phyloP scores from a whole-genome alignment of 2,797 vertebrate genomes.

The Glyptemys insculpta region DNA sequence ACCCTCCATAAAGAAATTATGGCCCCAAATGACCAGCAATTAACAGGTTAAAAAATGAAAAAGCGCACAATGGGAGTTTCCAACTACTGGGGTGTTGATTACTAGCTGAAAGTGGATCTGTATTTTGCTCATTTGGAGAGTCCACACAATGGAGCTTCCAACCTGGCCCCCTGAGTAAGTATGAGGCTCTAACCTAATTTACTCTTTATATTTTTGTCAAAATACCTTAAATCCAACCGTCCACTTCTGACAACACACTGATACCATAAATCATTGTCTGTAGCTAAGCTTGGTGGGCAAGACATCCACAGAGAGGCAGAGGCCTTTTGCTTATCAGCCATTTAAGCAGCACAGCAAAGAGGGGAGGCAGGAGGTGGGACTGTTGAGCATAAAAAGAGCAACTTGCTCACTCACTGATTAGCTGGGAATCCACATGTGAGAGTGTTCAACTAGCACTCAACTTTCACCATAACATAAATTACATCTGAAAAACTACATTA shows the following conservation, averaged over 20 bases:
- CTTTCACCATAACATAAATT: not conserved
- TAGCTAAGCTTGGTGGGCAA: not conserved
- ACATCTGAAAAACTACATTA: rapidly evolving
- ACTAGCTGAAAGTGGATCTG: not conserved
- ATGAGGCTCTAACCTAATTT: not conserved
- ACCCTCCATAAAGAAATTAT: not conserved
- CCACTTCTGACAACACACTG: not conserved
- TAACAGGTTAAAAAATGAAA: not conserved
- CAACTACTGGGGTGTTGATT: no score
- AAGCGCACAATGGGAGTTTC: not conserved
- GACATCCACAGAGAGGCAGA: rapidly evolving
- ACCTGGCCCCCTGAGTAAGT: not conserved
- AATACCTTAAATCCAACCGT: not conserved
- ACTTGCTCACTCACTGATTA: not conserved
- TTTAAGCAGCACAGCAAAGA: rapidly evolving
- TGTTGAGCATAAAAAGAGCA: rapidly evolving
- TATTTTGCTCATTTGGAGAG: not conserved
- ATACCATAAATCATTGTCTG: not conserved
- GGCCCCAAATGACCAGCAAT: not conserved
- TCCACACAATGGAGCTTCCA: not conserved
- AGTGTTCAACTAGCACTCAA: not conserved
- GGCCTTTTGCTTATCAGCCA: not conserved
- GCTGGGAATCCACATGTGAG: not conserved
- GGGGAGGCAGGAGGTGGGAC: not conserved
- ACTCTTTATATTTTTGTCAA: not conserved